Conservation (phyloP, 2,113 vertebrate genomes). For the Oncorhynchus clarkii region DNA sequence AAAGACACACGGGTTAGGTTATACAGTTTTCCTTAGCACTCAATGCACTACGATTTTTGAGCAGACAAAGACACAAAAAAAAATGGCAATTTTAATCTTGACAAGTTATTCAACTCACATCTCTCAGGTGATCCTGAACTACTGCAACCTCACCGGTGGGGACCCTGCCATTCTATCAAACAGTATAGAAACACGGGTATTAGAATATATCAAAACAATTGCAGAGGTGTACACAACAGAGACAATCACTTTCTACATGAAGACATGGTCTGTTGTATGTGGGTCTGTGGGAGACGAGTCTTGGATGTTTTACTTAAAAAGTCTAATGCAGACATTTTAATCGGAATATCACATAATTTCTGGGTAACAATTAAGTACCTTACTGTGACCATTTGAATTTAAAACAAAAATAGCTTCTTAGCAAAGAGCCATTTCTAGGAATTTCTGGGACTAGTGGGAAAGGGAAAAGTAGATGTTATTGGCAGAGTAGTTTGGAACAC, state of each 20-base stretch:
- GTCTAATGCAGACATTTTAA: no score
- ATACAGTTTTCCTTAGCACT: neutral
- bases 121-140: conserved; percentile 83
- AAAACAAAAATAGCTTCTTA: no score
- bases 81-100: neutral
- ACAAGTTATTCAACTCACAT: conserved; percentile 78
- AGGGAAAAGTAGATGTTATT: no score
- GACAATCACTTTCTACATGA: neutral
- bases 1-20: neutral
- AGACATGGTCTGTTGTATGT: neutral
- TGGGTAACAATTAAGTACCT: no score
- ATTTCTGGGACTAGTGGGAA: no score
- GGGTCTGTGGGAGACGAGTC: neutral
- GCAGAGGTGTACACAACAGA: no score
- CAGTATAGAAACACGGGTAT: conserved; percentile 7
- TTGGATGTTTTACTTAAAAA: no score
- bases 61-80: neutral
- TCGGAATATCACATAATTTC: no score
- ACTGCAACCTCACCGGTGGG: conserved; percentile 62
- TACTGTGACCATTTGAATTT: no score
- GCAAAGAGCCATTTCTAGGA: no score
- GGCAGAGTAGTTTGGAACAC: no score
- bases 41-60: neutral
- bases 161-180: conserved; percentile 47
- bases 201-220: neutral